Evolutionary conservation across 2,888 invertebrate genomes (phyloP).

Genomic region (Frankliniella fusca): DNA sequence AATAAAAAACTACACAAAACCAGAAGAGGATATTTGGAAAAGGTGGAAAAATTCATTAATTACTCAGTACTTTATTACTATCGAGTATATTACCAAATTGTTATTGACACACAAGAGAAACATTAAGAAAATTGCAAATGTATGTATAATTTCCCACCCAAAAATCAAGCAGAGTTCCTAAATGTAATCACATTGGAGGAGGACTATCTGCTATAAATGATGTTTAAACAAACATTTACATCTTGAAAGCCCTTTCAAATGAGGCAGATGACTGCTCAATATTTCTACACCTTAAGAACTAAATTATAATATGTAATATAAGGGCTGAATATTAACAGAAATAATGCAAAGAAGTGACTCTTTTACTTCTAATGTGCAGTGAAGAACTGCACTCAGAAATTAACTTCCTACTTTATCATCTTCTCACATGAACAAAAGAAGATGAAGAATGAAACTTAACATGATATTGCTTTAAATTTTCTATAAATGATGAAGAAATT

Average conservation of each 20-base stretch:
- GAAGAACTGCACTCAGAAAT: background rate
- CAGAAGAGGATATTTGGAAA: background rate
- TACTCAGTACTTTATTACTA: slow-evolving; percentile 23
- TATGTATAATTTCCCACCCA: slow-evolving; percentile 8
- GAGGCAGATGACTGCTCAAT: background rate
- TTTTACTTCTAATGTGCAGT: background rate
- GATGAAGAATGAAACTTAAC: background rate
- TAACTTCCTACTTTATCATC: background rate
- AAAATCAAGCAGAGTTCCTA: background rate
- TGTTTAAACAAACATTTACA: background rate
- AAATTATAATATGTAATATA: background rate
- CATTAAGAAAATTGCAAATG: slow-evolving; percentile 7
- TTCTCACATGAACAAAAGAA: background rate
- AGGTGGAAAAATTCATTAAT: background rate
- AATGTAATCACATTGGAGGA: background rate
- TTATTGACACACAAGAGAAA: slow-evolving; percentile 12
- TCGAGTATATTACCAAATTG: slow-evolving; percentile 11
- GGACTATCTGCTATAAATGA: background rate
- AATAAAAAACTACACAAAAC: background rate
- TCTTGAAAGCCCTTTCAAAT: background rate
- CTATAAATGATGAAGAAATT: background rate
- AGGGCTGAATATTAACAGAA: background rate
- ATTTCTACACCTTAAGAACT: background rate
- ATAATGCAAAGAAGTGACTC: background rate
- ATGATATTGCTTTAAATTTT: background rate